These are phyloP conservation scores for Sander lucioperca DNA, from an alignment of 2,113 vertebrate species.

Conservation along the genomic window DNA sequence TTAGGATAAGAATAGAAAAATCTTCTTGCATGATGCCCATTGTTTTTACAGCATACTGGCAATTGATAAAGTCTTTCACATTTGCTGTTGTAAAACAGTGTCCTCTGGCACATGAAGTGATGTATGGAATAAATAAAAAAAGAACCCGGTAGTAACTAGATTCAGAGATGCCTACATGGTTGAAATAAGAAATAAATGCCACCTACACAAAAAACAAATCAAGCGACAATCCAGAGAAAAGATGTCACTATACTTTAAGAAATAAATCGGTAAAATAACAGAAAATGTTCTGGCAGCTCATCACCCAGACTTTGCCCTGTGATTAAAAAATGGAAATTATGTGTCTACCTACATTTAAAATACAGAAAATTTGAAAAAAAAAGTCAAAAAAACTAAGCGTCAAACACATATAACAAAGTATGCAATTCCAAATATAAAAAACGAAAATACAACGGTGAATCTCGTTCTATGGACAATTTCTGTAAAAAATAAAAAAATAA, in stretches of 20 bases:
- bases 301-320: no score
- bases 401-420: no score
- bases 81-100: background rate
- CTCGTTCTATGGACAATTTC: no score
- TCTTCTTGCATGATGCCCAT: background rate
- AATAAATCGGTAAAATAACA: no score
- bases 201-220: background rate
- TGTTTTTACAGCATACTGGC: background rate
- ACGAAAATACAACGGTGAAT: no score
- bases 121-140: background rate
- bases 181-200: conserved; percentile 3
- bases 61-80: background rate
- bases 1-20: background rate
- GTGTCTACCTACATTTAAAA: no score
- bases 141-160: background rate
- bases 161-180: background rate
- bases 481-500: no score
- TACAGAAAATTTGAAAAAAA: no score
- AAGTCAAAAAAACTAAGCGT: no score
- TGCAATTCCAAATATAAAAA: no score
- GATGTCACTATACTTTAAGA: background rate
- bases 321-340: no score
- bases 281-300: no score
- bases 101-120: background rate
- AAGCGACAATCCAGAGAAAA: background rate